Conservation (phyloP, 2,797 vertebrate species). For the Neomorphus geoffroyi region DNA sequence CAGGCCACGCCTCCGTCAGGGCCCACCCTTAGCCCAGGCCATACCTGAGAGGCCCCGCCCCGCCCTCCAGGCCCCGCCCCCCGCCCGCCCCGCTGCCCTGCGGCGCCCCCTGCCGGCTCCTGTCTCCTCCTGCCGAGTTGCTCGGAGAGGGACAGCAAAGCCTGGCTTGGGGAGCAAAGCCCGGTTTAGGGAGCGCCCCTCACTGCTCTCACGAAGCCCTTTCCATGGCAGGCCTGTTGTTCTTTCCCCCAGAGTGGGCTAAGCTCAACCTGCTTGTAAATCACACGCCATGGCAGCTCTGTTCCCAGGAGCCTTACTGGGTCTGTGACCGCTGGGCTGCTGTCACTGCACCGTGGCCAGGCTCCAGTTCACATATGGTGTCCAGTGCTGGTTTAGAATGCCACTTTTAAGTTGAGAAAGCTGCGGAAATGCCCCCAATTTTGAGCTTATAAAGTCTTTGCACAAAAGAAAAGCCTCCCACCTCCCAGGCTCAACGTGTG, state of each 20-base stretch:
- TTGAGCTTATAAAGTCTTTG: not conserved
- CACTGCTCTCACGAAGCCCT: fast-evolving
- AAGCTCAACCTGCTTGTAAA: not conserved
- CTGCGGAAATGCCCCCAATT: not conserved
- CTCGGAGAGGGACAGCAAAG: not conserved
- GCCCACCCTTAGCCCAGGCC: no score
- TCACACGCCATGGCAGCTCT: fast-evolving
- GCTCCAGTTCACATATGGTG: not conserved
- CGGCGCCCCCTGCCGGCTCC: not conserved
- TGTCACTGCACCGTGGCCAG: fast-evolving
- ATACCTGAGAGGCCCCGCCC: not conserved
- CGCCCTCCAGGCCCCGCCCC: not conserved
- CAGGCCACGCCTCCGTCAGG: no score
- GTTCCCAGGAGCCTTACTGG: fast-evolving
- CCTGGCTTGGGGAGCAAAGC: not conserved
- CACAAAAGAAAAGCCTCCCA: not conserved
- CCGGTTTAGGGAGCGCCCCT: not conserved
- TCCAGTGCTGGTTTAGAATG: not conserved
- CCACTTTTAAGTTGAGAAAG: not conserved
- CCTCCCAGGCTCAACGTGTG: fast-evolving
- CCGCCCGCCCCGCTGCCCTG: not conserved
- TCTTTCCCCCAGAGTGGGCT: fast-evolving
- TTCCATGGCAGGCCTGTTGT: not conserved
- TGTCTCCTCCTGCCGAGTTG: fast-evolving
- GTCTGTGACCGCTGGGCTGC: not conserved